Conservation (phyloP, 2,888 invertebrate species). For the Papilio elwesi region DNA sequence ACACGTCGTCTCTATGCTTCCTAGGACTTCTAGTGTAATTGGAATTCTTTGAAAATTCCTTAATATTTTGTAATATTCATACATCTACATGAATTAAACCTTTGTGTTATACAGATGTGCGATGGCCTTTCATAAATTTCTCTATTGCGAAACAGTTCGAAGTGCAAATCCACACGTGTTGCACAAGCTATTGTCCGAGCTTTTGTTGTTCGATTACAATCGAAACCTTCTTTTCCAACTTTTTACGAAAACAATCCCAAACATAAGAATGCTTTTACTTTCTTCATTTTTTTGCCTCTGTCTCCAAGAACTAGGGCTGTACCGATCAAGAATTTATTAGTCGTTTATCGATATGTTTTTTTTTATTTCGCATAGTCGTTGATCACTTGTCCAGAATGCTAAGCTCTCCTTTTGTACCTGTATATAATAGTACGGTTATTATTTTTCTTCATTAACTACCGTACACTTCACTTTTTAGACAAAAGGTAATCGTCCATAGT, state of each 20-base stretch:
- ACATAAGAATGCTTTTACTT: constrained; percentile 76
- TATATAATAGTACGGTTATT: too few relatives aligned
- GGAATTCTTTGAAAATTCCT: too few relatives aligned
- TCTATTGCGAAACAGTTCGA: constrained; percentile 50
- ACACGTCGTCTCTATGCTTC: too few relatives aligned
- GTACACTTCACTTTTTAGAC: too few relatives aligned
- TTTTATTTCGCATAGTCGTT: neutral
- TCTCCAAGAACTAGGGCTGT: constrained; percentile 40
- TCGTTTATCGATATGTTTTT: constrained; percentile 11
- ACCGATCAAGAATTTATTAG: neutral
- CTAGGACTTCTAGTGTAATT: too few relatives aligned
- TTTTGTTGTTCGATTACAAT: constrained; percentile 39
- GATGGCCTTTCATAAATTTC: constrained; percentile 43
- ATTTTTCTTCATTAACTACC: too few relatives aligned
- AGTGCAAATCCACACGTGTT: constrained; percentile 62
- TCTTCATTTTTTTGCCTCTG: constrained; percentile 60
- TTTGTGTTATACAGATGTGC: too few relatives aligned
- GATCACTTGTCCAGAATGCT: too few relatives aligned
- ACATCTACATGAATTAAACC: too few relatives aligned
- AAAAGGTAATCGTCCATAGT: too few relatives aligned
- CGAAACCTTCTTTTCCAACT: constrained; percentile 36
- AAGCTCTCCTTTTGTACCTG: too few relatives aligned
- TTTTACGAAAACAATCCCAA: constrained; percentile 59
- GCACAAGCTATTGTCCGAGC: constrained; percentile 60
- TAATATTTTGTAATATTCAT: constrained; percentile 36